A percentile compares a stretch with the other conserved stretches of the same genome.
phyloP scores from a whole-genome alignment of 2,797 vertebrate genomes.

The Tragopan temminckii region DNA sequence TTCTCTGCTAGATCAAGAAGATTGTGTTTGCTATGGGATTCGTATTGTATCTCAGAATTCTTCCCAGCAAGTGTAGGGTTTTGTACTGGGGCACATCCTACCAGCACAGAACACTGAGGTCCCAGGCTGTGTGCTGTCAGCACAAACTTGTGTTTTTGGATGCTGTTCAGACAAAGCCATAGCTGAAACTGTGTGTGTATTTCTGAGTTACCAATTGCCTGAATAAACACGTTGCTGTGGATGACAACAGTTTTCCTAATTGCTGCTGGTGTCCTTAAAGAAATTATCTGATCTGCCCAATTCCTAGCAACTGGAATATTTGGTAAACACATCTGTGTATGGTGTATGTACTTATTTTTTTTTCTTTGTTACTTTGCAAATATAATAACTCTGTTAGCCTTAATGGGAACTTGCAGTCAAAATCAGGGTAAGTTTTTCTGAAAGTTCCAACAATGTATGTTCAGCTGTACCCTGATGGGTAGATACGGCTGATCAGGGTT shows the following conservation, averaged over 20 bases:
- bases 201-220: not conserved
- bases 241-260: not conserved
- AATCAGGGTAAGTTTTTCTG: not conserved
- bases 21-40: slow-evolving; percentile 62
- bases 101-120: not conserved
- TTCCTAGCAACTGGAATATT: not conserved
- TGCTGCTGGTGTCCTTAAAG: not conserved
- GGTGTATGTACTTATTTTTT: not conserved
- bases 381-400: not conserved
- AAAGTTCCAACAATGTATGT: not conserved
- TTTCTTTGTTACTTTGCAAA: not conserved
- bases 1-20: slow-evolving; percentile 66
- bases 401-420: not conserved
- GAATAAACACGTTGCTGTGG: not conserved
- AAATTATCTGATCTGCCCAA: not conserved
- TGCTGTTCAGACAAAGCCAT: not conserved
- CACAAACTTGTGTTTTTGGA: not conserved
- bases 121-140: fast-evolving
- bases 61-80: not conserved
- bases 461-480: not conserved
- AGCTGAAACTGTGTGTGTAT: not conserved
- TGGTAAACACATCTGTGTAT: not conserved
- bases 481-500: not conserved
- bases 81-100: not conserved
- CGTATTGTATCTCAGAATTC: not conserved